phyloP scores from a whole-genome alignment of 2,113 vertebrate species.

The Pionites leucogaster region DNA sequence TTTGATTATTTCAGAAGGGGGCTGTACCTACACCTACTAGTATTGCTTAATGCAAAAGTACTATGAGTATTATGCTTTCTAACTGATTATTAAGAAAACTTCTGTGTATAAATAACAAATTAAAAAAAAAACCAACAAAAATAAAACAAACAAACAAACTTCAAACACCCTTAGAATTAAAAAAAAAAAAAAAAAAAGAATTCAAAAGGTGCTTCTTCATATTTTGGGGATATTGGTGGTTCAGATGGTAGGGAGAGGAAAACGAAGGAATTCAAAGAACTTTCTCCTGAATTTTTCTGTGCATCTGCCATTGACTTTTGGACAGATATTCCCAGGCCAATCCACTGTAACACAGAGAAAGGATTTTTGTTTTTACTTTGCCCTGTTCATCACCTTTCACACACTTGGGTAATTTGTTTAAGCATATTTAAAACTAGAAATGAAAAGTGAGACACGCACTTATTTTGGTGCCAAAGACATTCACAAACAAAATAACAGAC shows the following conservation, averaged over 20 bases:
- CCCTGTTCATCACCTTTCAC: neutral
- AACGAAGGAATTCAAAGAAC: neutral
- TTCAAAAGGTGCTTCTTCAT: neutral
- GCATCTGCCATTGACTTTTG: neutral
- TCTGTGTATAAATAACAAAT: neutral
- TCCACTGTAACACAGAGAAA: neutral
- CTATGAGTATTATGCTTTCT: neutral
- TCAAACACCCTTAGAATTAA: neutral
- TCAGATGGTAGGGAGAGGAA: neutral
- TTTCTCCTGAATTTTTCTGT: neutral
- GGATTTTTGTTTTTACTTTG: neutral
- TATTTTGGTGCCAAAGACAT: neutral
- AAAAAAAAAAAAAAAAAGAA: neutral
- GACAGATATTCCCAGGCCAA: neutral
- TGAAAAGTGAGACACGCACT: neutral
- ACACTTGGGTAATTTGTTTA: neutral
- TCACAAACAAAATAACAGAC: neutral
- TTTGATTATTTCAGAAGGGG: neutral
- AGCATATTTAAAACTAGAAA: neutral
- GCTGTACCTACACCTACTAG: neutral
- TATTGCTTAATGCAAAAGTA: neutral
- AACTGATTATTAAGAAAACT: neutral
- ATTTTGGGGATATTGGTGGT: neutral
- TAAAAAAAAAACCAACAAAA: neutral
- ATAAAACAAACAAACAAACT: neutral